phyloP scores from a whole-genome alignment of 2,797 vertebrate genomes.

The Sebastes dallii region DNA sequence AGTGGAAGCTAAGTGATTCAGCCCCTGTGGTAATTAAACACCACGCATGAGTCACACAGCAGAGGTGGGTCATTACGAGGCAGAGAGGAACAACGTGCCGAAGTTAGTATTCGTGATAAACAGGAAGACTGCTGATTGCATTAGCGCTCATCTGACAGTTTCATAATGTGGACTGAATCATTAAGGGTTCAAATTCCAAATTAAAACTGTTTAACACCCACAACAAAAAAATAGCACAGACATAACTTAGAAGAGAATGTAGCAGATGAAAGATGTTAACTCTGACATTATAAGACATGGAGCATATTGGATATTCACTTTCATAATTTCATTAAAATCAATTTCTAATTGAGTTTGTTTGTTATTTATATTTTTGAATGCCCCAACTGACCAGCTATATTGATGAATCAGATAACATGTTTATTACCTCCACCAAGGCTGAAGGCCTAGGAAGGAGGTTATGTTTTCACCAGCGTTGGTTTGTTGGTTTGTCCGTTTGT shows the following conservation, averaged over 20 bases:
- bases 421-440: background rate
- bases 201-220: background rate
- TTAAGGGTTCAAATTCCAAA: background rate
- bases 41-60: constrained; percentile 31
- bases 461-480: no score
- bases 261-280: background rate
- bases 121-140: constrained; percentile 10
- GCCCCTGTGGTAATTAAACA: constrained; percentile 17
- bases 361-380: background rate
- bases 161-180: background rate
- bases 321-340: background rate
- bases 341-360: background rate
- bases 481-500: no score
- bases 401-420: background rate
- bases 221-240: background rate
- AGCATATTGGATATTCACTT: background rate
- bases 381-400: background rate
- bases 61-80: constrained; percentile 21
- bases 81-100: background rate
- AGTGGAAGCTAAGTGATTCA: constrained; percentile 34
- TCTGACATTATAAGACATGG: background rate
- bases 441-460: no score
- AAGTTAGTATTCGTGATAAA: constrained; percentile 4
- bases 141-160: constrained; percentile 7
- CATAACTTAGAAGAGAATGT: background rate